Conservation (phyloP, 2,888 invertebrate genomes). For the Pardosa pseudoannulata region DNA sequence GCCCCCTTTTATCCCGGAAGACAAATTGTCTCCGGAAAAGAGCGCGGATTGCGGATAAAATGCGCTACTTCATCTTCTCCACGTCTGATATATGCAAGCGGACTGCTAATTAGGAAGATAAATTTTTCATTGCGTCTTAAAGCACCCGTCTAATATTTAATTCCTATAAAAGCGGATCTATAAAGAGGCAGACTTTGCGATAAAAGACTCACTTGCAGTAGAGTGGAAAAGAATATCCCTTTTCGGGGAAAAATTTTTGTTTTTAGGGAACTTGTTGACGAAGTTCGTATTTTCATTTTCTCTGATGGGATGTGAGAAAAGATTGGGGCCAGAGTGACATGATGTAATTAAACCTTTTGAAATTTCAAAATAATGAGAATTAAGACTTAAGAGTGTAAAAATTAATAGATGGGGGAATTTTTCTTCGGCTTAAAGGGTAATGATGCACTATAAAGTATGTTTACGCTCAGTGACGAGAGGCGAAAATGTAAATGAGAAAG, state of each 20-base stretch:
- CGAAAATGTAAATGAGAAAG: too few species aligned
- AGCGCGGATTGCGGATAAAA: slow-evolving; percentile 69
- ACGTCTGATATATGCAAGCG: slow-evolving; percentile 54
- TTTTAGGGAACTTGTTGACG: background rate
- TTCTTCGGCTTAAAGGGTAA: background rate
- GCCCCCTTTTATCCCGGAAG: slow-evolving; percentile 52
- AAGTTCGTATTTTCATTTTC: slow-evolving; percentile 1
- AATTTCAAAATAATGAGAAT: slow-evolving; percentile 7
- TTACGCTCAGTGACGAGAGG: too few species aligned
- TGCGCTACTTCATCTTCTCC: slow-evolving; percentile 64
- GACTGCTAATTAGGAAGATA: slow-evolving; percentile 69
- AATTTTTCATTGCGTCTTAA: slow-evolving; percentile 69
- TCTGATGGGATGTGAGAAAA: background rate
- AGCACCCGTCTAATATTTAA: slow-evolving; percentile 69
- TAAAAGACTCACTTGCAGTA: slow-evolving; percentile 35
- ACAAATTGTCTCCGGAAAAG: slow-evolving; percentile 60
- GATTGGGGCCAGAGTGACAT: slow-evolving; percentile 10
- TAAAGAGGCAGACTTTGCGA: slow-evolving; percentile 40
- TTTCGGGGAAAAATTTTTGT: background rate
- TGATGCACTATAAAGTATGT: background rate
- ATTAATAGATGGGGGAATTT: background rate
- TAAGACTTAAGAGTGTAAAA: background rate
- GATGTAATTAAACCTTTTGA: background rate
- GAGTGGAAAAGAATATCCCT: background rate
- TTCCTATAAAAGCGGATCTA: slow-evolving; percentile 64